Evolutionary conservation across 2,113 vertebrate genomes (phyloP), one percentile per base, ranked within the genome.

Genomic region (Lycaon pictus): DNA sequence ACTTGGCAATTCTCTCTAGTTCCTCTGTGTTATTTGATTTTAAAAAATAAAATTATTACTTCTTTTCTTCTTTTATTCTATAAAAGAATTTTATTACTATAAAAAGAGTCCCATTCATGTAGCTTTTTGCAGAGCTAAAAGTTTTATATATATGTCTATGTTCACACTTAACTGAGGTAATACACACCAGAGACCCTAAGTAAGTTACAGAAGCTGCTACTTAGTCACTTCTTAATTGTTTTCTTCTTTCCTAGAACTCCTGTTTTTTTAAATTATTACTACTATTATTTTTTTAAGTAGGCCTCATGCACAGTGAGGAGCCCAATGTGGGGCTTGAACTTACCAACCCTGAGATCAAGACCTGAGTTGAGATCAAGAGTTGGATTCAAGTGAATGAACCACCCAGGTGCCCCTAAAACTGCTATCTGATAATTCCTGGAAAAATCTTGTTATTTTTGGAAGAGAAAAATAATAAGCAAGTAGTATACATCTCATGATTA

Each of bases 381-480:
- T 67, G 17, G 67, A 69, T 20, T 69, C 35, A 69, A 69, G 32
- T 35, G 67, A 69, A 16, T 35, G 67, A 69, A 69, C 32, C 32
- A 35, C 32, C 17, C 67, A 35, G 67, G 67, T 69, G 17, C 67
- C 67, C 55, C 35, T 58, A 89, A 90, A 95, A 96, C 17, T 62
- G 15, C 16, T 93, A 12, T 77, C 76, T 93, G 53, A 55, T 81
- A 95, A 91, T 92, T 96, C 19, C 82, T 93, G 65, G 65, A 79
- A 85, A 93, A 60, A 58, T 13, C 29, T 91, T 63, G 29, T 55
- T 93, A 63, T 65, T 60, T 76, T 86, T 90, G 43, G 87, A 92
- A 79, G n/a, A 94, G 56, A 91, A 83, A 83, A 85, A 92, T 25
- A 96, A 60, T 5, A 90, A 93, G 17, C 11, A 69, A 89, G 79